Conservation (phyloP, 2,113 vertebrate species). For the Struthidea cinerea region DNA sequence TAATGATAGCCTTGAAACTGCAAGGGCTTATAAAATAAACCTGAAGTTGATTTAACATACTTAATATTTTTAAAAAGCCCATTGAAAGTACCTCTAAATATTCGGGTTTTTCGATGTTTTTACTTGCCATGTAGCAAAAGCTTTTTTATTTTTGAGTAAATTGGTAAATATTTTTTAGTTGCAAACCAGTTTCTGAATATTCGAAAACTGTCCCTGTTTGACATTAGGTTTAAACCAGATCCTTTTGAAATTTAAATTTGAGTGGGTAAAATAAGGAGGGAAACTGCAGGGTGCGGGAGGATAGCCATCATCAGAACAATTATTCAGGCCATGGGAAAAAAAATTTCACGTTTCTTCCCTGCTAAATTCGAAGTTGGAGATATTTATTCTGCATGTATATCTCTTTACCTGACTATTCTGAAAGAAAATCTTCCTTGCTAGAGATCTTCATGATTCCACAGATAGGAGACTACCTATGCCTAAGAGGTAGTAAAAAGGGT, state of each 20-base stretch:
- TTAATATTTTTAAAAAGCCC: neutral
- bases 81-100: neutral
- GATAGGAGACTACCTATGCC: neutral
- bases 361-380: neutral
- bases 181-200: neutral
- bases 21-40: neutral
- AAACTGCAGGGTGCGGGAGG: neutral
- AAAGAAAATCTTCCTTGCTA: neutral
- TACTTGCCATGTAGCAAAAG: neutral
- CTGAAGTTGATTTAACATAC: neutral
- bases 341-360: neutral
- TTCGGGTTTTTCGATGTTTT: neutral
- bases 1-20: neutral
- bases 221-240: neutral
- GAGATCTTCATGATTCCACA: neutral
- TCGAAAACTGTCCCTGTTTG: neutral
- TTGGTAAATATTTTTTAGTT: neutral
- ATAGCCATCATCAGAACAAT: neutral
- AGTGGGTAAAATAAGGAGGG: neutral
- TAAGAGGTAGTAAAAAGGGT: neutral
- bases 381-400: neutral
- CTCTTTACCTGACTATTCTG: neutral
- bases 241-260: neutral
- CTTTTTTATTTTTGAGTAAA: neutral
- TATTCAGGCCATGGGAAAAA: neutral